Base-by-base conservation (phyloP, 2,888 invertebrate genomes). In the Hemicrepidius hirtus region DNA sequence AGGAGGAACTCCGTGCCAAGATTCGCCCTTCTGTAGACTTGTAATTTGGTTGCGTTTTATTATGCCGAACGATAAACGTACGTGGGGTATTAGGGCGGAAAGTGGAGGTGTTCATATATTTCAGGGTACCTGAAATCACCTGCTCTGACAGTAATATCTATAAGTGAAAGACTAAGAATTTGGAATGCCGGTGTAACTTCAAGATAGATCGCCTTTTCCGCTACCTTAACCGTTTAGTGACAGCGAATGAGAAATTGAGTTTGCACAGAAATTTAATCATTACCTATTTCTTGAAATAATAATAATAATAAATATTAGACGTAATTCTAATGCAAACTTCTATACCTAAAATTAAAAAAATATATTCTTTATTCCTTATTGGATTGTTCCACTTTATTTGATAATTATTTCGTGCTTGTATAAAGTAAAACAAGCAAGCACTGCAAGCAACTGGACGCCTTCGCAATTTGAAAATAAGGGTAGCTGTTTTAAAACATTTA, bases 21-120 rank as follows among this genome's bases (percentile, higher is more conserved):
- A 71, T 75, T 67, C 75, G 70, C 73, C 75, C 75, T 68, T 68
- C 73, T 73, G 68, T 24, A 64, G 37, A 35, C 59, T 65, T 49
- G 75, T 73, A 78, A 79, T 79, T 79, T 74, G 76, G 75, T 66
- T 69, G 63, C 68, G 49, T 57, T 68, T 67, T 65, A 72, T 68
- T 60, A 57, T 64, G 35, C 46, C 13, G 63, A 59, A 64, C 70
- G 57, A 50, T 60, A 65, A 44, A 67, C 71, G 75, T 74, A 77
- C 76, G 77, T 73, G 73, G 50, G 62, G 63, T 74, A 73, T 77
- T 74, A 75, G 65, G 68, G 44, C 68, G 75, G 72, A 72, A 32
- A 73, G 66, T 80, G 79, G 80, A 81, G 80, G 80, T 81, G 80
- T 80, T 81, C 81, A 81, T 81, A 80, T 81, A 82, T 82, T 80